Evolutionary conservation across 2,888 invertebrate species (phyloP).

Genomic region (Ophion ventricosus): DNA sequence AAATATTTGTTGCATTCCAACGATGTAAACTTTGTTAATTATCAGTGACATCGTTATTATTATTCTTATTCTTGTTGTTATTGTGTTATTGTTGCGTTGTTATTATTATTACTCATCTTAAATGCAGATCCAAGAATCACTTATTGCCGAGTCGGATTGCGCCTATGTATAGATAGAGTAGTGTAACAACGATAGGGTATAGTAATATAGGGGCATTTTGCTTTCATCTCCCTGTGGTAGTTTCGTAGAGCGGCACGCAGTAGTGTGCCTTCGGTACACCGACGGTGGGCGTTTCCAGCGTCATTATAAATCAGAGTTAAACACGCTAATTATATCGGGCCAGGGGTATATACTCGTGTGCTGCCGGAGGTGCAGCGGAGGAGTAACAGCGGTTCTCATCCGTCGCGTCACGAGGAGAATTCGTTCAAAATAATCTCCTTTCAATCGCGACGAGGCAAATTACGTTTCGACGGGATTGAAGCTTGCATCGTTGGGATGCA

Average conservation of each 20-base stretch:
- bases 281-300: conserved; percentile 79
- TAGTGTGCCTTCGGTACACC: conserved; percentile 68
- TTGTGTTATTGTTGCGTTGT: not conserved
- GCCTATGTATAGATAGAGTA: conserved; percentile 13
- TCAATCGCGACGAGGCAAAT: not conserved
- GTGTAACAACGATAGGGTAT: conserved; percentile 36
- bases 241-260: conserved; percentile 54
- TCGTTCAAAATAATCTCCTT: not conserved
- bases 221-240: conserved; percentile 38
- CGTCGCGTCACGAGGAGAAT: not conserved
- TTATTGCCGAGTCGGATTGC: not conserved
- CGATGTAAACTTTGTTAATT: not conserved
- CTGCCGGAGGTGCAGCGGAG: conserved; percentile 63
- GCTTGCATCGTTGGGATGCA: not conserved
- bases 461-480: not conserved
- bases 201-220: conserved; percentile 38
- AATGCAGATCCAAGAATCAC: not conserved
- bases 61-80: not conserved
- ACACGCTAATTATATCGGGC: conserved; percentile 80
- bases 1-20: too few species aligned
- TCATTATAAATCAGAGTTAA: conserved; percentile 81
- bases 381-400: conserved; percentile 69
- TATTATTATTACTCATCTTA: conserved; percentile 4
- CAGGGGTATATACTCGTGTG: conserved; percentile 64
- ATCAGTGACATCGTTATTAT: not conserved